phyloP scores from a whole-genome alignment of 2,888 invertebrate genomes.

The Rhodophaea formosa region DNA sequence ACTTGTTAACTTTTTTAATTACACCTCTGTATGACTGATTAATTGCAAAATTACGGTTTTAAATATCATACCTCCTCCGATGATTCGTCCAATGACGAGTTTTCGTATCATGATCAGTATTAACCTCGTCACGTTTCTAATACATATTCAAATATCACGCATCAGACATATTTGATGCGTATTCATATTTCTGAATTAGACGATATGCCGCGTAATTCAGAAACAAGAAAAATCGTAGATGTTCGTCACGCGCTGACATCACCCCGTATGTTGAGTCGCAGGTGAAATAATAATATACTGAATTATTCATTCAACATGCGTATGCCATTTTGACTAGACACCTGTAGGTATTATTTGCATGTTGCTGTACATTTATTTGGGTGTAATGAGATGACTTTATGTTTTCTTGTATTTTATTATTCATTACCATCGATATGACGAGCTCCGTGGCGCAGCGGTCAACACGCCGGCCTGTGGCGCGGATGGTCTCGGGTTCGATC shows the following conservation, averaged over 20 bases:
- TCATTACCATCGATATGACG: too few relatives aligned
- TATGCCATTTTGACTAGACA: neutral
- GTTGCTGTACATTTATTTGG: neutral
- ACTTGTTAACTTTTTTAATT: too few relatives aligned
- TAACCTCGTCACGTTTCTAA: neutral
- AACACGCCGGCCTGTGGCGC: too few relatives aligned
- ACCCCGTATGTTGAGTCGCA: conserved; percentile 12
- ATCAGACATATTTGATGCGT: too few relatives aligned
- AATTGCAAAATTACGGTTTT: too few relatives aligned
- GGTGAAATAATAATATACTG: conserved; percentile 15
- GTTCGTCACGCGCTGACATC: conserved; percentile 13
- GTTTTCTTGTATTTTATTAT: neutral
- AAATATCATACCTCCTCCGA: too few relatives aligned
- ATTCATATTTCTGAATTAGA: too few relatives aligned
- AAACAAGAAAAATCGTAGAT: conserved; percentile 15
- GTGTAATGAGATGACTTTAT: neutral
- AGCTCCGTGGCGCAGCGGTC: too few relatives aligned
- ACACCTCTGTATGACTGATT: too few relatives aligned
- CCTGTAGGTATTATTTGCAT: conserved; percentile 2
- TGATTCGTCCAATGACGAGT: too few relatives aligned
- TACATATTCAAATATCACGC: neutral
- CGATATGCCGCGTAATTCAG: conserved; percentile 13
- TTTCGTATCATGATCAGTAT: too few relatives aligned
- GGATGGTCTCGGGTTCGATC: too few relatives aligned
- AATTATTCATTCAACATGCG: conserved; percentile 13